Conservation (phyloP, 1,140 invertebrate genomes). For the Drosophila truncata region DNA sequence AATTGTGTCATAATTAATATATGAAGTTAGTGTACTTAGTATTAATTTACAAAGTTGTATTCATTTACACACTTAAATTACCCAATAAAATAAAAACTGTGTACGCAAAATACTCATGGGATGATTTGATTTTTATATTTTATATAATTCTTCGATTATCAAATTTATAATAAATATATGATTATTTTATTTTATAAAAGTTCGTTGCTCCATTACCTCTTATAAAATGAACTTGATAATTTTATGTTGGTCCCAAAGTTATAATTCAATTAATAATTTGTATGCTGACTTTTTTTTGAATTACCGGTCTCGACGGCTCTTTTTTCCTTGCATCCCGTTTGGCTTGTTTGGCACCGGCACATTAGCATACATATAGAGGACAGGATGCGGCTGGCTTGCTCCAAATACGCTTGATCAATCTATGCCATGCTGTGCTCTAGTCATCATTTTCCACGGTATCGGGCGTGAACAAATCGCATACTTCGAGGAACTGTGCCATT, state of each 20-base stretch:
- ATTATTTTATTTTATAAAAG: too few relatives aligned
- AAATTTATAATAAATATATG: not conserved
- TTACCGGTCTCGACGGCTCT: constrained; percentile 17
- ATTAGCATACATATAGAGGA: constrained; percentile 40
- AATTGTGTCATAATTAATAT: constrained; percentile 26
- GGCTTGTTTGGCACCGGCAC: constrained; percentile 19
- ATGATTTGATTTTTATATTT: not conserved
- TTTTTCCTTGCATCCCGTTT: constrained; percentile 29
- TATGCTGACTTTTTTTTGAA: not conserved
- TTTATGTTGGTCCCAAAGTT: not conserved
- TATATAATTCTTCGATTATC: too few relatives aligned
- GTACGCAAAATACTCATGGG: not conserved
- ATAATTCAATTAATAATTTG: constrained; percentile 5
- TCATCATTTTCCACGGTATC: constrained; percentile 41
- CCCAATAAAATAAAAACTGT: not conserved
- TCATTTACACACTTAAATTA: not conserved
- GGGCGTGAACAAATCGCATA: constrained; percentile 37
- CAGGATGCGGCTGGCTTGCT: constrained; percentile 35
- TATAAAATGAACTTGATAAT: not conserved
- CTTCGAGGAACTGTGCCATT: constrained; percentile 52
- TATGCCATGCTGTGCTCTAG: constrained; percentile 18
- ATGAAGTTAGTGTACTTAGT: not conserved
- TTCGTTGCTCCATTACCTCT: not conserved
- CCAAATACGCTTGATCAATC: constrained; percentile 23
- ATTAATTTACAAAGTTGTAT: not conserved